These are phyloP conservation scores for Cryptomyrus ogoouensis DNA, from an alignment of 2,113 vertebrate genomes.

Conservation along the genomic window DNA sequence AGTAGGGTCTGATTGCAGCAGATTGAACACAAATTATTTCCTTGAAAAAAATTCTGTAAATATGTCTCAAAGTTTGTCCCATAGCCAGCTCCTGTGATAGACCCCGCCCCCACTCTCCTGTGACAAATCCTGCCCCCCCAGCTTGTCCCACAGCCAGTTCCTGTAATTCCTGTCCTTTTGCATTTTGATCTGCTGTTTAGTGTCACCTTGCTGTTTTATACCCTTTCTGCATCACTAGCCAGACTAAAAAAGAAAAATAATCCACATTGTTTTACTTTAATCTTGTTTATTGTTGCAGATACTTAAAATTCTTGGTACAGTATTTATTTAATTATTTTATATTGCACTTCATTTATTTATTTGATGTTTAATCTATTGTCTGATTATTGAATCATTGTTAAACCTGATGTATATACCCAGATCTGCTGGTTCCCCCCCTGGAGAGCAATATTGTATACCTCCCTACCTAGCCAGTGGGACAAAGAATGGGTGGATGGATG, in stretches of 20 bases:
- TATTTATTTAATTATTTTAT: background rate
- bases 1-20: background rate
- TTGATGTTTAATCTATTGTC: background rate
- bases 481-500: background rate
- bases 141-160: slow-evolving; percentile 63
- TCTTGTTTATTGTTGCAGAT: background rate
- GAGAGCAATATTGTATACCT: background rate
- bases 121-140: background rate
- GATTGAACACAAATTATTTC: background rate
- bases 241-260: background rate
- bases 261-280: background rate
- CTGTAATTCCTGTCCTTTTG: background rate
- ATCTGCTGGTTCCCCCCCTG: background rate
- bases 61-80: slow-evolving; percentile 54
- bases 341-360: background rate
- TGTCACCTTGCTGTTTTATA: slow-evolving; percentile 25
- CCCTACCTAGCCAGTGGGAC: background rate
- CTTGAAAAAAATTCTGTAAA: background rate
- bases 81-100: slow-evolving; percentile 44
- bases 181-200: background rate
- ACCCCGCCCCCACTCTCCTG: slow-evolving; percentile 34
- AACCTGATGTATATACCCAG: background rate
- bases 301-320: background rate
- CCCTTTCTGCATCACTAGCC: background rate
- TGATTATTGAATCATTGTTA: background rate